These are phyloP conservation scores for Bugula neritina DNA, from an alignment of 2,888 invertebrate species.

Conservation along the genomic window DNA sequence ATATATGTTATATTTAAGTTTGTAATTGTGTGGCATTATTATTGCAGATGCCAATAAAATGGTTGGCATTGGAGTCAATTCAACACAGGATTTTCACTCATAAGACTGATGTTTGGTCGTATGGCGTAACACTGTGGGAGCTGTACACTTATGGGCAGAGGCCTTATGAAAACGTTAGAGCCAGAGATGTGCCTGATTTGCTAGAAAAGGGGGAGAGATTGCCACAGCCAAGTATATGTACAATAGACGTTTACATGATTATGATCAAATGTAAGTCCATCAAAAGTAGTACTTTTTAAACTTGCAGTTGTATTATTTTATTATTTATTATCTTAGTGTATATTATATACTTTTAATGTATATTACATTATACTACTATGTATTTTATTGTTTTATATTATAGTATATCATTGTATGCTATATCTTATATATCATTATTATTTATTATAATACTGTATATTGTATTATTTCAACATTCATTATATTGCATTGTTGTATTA, in stretches of 20 bases:
- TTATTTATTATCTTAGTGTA: background rate
- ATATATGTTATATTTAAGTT: no score
- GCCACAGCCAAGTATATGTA: slow-evolving; percentile 86
- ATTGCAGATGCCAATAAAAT: slow-evolving; percentile 85
- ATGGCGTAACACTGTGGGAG: slow-evolving; percentile 97
- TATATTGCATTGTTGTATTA: no score
- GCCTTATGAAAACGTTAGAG: slow-evolving; percentile 86
- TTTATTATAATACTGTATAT: no score
- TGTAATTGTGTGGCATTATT: slow-evolving; percentile 8
- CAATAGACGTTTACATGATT: slow-evolving; percentile 91
- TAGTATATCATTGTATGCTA: no score
- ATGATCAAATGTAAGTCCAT: slow-evolving; percentile 75
- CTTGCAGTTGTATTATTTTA: background rate
- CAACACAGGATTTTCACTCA: slow-evolving; percentile 92
- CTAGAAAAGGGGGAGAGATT: slow-evolving; percentile 89
- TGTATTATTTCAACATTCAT: no score
- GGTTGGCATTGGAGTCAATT: slow-evolving; percentile 95
- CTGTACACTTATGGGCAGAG: slow-evolving; percentile 87
- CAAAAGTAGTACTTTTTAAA: no score
- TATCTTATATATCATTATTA: no score
- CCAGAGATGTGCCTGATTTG: slow-evolving; percentile 83
- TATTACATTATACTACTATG: no score
- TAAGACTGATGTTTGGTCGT: slow-evolving; percentile 98
- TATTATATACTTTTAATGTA: no score
- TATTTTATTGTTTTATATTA: no score